Percentiles rank a stretch among this genome's conserved stretches.
These are phyloP conservation scores for Thysanoteuthis rhombus DNA, from an alignment of 2,888 invertebrate genomes.

Conservation along the genomic window DNA sequence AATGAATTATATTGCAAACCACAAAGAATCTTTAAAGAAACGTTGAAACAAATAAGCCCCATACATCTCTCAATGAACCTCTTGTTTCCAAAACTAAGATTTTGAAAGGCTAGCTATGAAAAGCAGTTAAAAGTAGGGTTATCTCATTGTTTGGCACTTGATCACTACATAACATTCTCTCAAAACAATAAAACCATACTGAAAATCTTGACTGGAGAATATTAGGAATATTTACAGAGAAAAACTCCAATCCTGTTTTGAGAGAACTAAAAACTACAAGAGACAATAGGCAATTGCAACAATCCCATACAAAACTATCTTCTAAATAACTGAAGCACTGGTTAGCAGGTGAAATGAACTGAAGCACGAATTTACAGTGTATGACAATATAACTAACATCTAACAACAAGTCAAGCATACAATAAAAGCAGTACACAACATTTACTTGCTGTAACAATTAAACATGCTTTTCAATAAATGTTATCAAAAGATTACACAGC, in stretches of 20 bases:
- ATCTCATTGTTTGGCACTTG: background rate
- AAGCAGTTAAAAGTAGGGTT: background rate
- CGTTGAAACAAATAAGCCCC: background rate
- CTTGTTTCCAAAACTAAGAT: background rate
- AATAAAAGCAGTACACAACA: slow-evolving; percentile 27
- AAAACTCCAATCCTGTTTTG: background rate
- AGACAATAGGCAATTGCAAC: background rate
- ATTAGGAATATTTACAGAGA: background rate
- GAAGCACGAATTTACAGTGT: background rate
- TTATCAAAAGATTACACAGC: slow-evolving; percentile 13
- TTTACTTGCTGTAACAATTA: slow-evolving; percentile 19
- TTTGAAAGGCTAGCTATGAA: background rate
- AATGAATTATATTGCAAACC: background rate
- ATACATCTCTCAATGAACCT: too few relatives aligned
- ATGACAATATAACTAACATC: background rate
- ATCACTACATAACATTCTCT: background rate
- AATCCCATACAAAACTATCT: background rate
- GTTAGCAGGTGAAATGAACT: background rate
- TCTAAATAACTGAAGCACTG: slow-evolving; percentile 12
- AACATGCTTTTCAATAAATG: slow-evolving; percentile 16
- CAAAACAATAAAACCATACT: background rate
- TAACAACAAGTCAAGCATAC: slow-evolving; percentile 12
- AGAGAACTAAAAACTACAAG: background rate
- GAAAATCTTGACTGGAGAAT: background rate
- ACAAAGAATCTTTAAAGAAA: background rate